Evolutionary conservation across 2,888 invertebrate genomes (phyloP), one percentile per base, ranked within the genome.

Genomic region (Halictus ligatus): DNA sequence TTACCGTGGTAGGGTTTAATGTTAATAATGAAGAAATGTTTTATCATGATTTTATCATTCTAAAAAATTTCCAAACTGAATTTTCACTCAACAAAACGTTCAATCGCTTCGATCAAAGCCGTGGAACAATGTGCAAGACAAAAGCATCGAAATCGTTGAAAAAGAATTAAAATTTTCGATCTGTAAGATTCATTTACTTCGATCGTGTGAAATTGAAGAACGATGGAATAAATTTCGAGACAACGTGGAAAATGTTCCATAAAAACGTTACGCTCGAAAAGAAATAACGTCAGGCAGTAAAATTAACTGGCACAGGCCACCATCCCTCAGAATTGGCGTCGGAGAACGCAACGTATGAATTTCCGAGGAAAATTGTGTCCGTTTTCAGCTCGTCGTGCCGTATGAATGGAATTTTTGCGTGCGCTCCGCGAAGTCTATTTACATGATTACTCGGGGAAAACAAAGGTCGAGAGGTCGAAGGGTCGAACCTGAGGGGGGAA

Each of bases 331-430:
- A 75, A 83, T 83, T 84, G 74, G 78, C 50, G 64, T 75, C 60
- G 54, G 43, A 29, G 72, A 83, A 84, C 78, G 77, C 78, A 54
- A 50, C 35, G 71, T 29, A 69, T 74, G 83, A 84, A 84, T 84
- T 84, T 83, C 78, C 29, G 48, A 78, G 78, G 43, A 15, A 75
- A 78, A 74, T 78, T 75, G 75, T 71, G 78, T 29, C 74, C 64
- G 76, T 69, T 84, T 54, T 13, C 29, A 48, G n/a, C 21, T n/a
- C 73, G 15, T 48, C 58, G 75, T 71, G 46, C 15, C 64, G 78
- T 78, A 78, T 75, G 83, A 84, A 84, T 83, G 84, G 72, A 84
- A 84, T 84, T 84, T 84, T 83, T 75, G 78, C 78, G 75, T 60
- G 60, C 60, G 25, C 13, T 54, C 60, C 35, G 73, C 48, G 18